Evolutionary conservation across 1,140 invertebrate species (phyloP).

Genomic region (Trichomalopsis sarcophagae): DNA sequence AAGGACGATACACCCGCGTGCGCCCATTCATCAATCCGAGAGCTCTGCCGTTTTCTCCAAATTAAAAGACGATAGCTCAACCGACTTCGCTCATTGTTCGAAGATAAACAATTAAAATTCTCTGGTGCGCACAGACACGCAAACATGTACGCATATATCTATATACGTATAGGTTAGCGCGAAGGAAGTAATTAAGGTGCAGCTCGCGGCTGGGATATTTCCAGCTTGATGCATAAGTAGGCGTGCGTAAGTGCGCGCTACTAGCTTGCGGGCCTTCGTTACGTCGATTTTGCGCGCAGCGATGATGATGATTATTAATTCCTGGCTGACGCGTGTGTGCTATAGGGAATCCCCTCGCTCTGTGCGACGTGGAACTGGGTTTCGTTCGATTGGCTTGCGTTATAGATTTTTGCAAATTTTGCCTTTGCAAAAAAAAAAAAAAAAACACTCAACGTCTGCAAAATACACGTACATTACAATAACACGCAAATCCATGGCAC

Average conservation of each 20-base stretch:
- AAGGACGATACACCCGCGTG: no score
- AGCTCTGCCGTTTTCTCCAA: background rate
- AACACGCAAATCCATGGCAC: no score
- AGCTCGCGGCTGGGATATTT: background rate
- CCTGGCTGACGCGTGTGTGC: background rate
- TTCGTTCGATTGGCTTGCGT: no score
- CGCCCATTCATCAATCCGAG: no score
- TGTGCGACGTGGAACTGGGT: no score
- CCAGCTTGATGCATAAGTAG: constrained; percentile 32
- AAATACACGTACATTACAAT: no score
- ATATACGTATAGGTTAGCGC: background rate
- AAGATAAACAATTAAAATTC: background rate
- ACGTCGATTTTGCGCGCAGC: background rate
- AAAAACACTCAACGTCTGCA: no score
- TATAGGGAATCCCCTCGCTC: no score
- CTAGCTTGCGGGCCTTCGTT: background rate
- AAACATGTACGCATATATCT: background rate
- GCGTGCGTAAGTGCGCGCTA: background rate
- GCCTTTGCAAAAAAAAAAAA: no score
- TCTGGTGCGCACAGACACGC: background rate
- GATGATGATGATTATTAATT: background rate
- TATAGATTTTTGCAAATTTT: no score
- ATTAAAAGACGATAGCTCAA: no score
- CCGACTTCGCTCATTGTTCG: no score
- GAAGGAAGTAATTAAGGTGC: constrained; percentile 31